Evolutionary conservation across 2,888 invertebrate species (phyloP).

Genomic region (Poecilus cupreus): DNA sequence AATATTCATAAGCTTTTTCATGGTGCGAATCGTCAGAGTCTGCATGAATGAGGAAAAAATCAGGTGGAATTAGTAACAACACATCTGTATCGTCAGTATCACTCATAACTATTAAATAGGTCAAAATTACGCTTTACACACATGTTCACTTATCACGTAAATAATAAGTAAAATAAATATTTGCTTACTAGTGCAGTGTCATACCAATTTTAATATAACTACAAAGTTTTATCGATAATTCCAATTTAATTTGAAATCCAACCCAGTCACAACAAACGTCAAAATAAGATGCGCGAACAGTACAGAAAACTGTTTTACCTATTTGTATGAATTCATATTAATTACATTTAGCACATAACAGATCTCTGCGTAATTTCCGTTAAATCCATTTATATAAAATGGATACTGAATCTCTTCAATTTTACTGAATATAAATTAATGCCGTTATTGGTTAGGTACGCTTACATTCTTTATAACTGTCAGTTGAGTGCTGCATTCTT

Average conservation of each 20-base stretch:
- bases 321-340: neutral
- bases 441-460: conserved; percentile 20
- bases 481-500: conserved; percentile 12
- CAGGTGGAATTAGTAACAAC: conserved; percentile 85
- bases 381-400: neutral
- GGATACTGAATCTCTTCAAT: neutral
- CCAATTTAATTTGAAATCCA: conserved; percentile 33
- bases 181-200: neutral
- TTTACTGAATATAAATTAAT: conserved; percentile 15
- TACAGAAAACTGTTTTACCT: conserved; percentile 38
- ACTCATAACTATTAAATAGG: conserved; percentile 74
- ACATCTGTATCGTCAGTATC: conserved; percentile 90
- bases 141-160: neutral
- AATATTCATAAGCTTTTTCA: conserved; percentile 55
- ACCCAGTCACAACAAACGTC: conserved; percentile 46
- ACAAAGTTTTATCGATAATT: conserved; percentile 44
- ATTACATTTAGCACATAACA: neutral
- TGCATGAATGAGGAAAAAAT: conserved; percentile 80
- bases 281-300: neutral
- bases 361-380: neutral
- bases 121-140: neutral
- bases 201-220: neutral
- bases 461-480: conserved; percentile 33
- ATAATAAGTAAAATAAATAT: neutral
- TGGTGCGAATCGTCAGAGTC: conserved; percentile 73